Evolutionary conservation across 2,797 vertebrate genomes (phyloP), one percentile per base, ranked within the genome.

Genomic region (Heterohyrax brucei): DNA sequence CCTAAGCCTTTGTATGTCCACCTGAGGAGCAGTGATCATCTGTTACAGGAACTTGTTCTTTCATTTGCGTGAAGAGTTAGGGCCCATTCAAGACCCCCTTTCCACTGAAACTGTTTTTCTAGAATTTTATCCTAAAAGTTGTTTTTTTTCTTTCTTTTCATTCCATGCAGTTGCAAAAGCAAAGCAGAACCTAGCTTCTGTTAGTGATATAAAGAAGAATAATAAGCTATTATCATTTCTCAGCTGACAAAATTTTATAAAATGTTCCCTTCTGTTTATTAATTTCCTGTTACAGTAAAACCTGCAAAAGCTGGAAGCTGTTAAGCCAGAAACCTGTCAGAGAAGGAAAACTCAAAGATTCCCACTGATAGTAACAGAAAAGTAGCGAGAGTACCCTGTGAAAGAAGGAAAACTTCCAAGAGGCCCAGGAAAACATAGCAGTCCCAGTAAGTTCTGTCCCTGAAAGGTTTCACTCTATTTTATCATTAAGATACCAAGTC

Each of bases 101-200:
- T 24, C 73, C 81, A 62, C 73, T 81, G 77, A 62, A 70, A 87
- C 82, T 89, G 33, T 75, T 93, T 53, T 86, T 76, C 19, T 75
- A 89, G n/a, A 75, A 68, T 92, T 85, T 3, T 89, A 14, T 70
- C 9, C 33, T 68, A 75, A 64, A 53, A 50, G 28, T 7, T 44
- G 9, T 64, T 64, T 24, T 64, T 24, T 5, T 64, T 10, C 70
- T 46, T 87, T 72, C 72, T 82, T 79, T n/a, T 2, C 30, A 46
- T 76, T 79, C n/a, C 26, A 82, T 66, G 12, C 4, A 81, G 7
- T 50, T 91, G 13, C 10, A 26, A 79, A 85, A 72, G 50, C 14
- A 90, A 84, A 89, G 28, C 5, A 50, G 48, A 82, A 48, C 3
- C 7, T 66, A 86, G 8, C 9, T 88, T 53, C 39, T 62, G 22